Evolutionary conservation across 2,888 invertebrate species (phyloP), one percentile per base, ranked within the genome.

Genomic region (Cerastis rubricosa): DNA sequence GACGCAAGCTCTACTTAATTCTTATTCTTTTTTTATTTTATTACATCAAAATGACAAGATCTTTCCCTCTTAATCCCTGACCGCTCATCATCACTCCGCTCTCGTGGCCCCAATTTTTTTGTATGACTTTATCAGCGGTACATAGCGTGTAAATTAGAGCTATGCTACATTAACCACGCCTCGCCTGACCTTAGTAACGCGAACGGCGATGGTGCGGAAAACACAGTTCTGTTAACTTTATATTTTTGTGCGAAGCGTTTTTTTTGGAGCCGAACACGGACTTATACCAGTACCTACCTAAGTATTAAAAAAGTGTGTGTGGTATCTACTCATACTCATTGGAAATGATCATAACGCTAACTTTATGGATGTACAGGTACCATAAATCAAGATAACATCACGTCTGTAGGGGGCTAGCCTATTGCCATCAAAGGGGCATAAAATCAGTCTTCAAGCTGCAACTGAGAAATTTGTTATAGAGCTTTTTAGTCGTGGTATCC

Each of bases 141-240:
- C 67, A 79, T 73, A 70, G 81, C 71, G 88, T 85, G 86, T 82
- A 84, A 88, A 88, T 88, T 86, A 87, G 83, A 66, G 14, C 69
- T 84, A 79, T 88, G 89, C 74, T 88, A 87, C 88, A 88, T 88
- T 88, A 88, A 78, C 76, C 89, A 73, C 86, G 78, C 76, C 45
- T 71, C 64, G 71, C n/a, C 66, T 86, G 85, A 85, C 85, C 88
- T 86, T 73, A 67, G 72, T 71, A 67, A 64, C 66, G 43, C 67
- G 67, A n/a, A 51, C 65, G 85, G 78, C 76, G 47, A 25, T 79
- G 59, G 63, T 64, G 71, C 63, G 63, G 77, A 80, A 82, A 84
- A 78, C 79, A 72, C 80, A 71, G 5, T 71, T 81, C 66, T 77
- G 74, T 71, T 70, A 72, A 74, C 69, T 82, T 71, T 61, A 29